Base-by-base conservation (phyloP, 2,113 vertebrate genomes). In the Etheostoma cragini region DNA sequence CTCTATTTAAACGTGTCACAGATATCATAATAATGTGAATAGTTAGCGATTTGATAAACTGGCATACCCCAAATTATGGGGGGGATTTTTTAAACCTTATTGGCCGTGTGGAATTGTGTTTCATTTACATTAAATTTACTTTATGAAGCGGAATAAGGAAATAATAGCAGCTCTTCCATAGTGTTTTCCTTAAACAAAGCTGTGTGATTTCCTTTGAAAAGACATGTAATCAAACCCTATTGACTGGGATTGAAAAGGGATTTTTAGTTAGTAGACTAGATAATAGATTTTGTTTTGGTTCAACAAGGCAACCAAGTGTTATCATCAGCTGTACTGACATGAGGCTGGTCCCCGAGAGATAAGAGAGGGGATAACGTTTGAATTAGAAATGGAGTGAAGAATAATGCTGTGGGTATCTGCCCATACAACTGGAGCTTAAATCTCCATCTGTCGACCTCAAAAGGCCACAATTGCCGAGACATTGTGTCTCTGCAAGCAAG, bases 351-450 rank as follows among this genome's bases (percentile, higher is more conserved):
- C 61, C 30, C 45, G 2, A 26, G 56, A 76, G 62, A 81, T 69
- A 24, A 69, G 45, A 45, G 33, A 68, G 52, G 38, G 49, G 50
- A 64, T 77, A 47, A 67, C 19, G 60, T 49, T 67, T 35, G 72
- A 75, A 76, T 66, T 62, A 61, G 26, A 42, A 46, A 2, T 35
- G 64, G 10, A 19, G 49, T 71, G 30, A 13, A 12, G 58, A 53
- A 65, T 30, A 65, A 72, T 52, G 61, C n/a, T 33, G 57, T 42
- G 21, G 57, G 56, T 30, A 24, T 65, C 30, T 65, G 30, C 13
- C 47, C 38, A 42, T 12, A 64, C 75, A 47, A 72, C 60, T 54
- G 50, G 46, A 49, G 82, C 52, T 82, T 63, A 65, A 63, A 81
- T 65, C 72, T 46, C 60, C 61, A 66, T 70, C 58, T 45, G 71